Evolutionary conservation across 2,113 vertebrate species (phyloP), one percentile per base, ranked within the genome.

Genomic region (Sceloporus tristichus): DNA sequence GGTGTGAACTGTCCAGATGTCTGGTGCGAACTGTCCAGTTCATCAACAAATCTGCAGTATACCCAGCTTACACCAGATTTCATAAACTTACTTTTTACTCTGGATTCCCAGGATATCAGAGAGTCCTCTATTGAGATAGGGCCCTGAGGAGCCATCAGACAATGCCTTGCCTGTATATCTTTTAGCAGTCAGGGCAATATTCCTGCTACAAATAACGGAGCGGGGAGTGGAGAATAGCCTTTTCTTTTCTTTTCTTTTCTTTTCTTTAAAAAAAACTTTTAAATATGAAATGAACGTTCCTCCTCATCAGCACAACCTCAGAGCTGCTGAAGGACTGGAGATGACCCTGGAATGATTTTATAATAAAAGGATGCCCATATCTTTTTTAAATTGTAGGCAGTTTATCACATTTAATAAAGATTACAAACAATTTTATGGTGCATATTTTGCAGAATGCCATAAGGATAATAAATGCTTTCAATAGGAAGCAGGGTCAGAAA

Each of bases 361-460:
- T 81, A 83, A 88, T n/a, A 91, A 84, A 29, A 8, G 3, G 25
- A 74, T 86, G 88, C 18, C 53, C 59, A 86, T 84, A 85, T 89
- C 38, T 27, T 91, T 56, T 82, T 87, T 54, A 86, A 86, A 91
- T 3, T 88, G 80, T 87, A 91, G 53, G 25, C 40, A 81, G 76
- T 85, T 92, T 80, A 87, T 74, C 54, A 80, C 38, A 87, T 85
- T 88, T 81, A 62, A 27, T 75, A 91, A 92, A 92, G 53, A 89
- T 89, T 82, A 79, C 6, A 29, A 86, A 89, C 86, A 90, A 80
- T 21, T 71, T 54, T 59, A 48, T 65, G 87, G 19, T 68, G 84
- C 16, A 82, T 13, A 65, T 82, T 87, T 92, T 86, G 76, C 62
- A 84, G 86, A 87, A 86, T 11, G 40, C 14, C 73, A 80, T 23